Base-by-base conservation (phyloP, 2,113 vertebrate genomes). In the Mus pahari region DNA sequence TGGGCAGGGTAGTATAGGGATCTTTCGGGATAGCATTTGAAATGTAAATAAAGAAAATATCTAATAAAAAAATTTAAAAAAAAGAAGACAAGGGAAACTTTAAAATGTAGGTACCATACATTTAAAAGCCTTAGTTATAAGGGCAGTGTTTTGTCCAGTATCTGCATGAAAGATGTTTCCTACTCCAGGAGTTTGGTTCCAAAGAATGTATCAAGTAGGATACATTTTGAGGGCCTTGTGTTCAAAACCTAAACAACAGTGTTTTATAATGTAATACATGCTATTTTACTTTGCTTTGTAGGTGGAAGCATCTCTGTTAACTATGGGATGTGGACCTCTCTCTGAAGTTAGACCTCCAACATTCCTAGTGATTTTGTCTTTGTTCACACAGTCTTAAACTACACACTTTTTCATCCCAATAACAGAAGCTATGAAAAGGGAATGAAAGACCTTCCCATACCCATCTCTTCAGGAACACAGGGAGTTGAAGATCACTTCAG, bases 91-190 rank as follows among this genome's bases (percentile, higher is more conserved):
- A 81, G 55, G 53, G 64, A 31, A 86, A 13, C 16, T 7, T 28
- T 89, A 50, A 58, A 73, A 10, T 3, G 20, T 86, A 78, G 4
- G 28, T 68, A 70, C 7, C 2, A 17, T 36, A 64, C 17, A 84
- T 48, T 12, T n/a, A 74, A 89, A 92, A n/a, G 24, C 31, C 3
- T 17, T 26, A 20, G 14, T 36, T 22, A 79, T 36, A 48, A 73
- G 24, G 19, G 26, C 5, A 66, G 11, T 31, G 6, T 0, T 4
- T 42, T 1, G 0, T 60, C 81, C 5, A 48, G 2, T 87, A 24
- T 39, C 31, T 33, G 1, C 3, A 20, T 45, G 24, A 68, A 0
- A 48, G 53, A 87, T 0, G 17, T 1, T n/a, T 28, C 42, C 24
- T 22, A 39, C 31, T 39, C 70, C 20, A 7, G 7, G 17, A 45